These are phyloP conservation scores for Tetranychus piercei DNA, from an alignment of 2,888 invertebrate genomes.

Conservation along the genomic window DNA sequence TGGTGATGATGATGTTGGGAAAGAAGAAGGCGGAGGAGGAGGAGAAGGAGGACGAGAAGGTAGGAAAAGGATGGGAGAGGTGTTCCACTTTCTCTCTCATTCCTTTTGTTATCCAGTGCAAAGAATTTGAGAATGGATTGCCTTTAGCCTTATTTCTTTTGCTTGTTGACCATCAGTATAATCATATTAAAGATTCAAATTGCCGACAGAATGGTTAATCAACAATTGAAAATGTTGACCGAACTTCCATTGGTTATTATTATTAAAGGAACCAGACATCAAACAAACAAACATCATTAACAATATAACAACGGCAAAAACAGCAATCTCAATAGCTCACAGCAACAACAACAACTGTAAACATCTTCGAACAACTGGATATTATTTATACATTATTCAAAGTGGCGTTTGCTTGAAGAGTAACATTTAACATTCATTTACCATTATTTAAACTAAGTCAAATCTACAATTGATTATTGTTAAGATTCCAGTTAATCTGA, in stretches of 20 bases:
- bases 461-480: background rate
- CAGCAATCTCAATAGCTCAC: background rate
- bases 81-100: conserved; percentile 4
- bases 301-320: background rate
- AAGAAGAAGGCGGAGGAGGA: background rate
- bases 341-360: background rate
- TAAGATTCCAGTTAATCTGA: background rate
- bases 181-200: background rate
- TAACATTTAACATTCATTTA: too few relatives aligned
- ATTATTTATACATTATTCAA: background rate
- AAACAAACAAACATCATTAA: too few relatives aligned
- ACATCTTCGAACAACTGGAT: background rate
- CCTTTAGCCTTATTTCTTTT: background rate
- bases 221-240: background rate
- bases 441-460: background rate
- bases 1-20: too few relatives aligned
- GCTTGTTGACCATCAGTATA: background rate
- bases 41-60: background rate
- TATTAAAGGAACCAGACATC: background rate
- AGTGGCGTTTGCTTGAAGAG: too few relatives aligned
- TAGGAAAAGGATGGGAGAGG: background rate
- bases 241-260: background rate
- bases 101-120: background rate
- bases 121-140: background rate
- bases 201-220: background rate